phyloP scores from a whole-genome alignment of 1,140 invertebrate genomes.

The Papilio glaucus region DNA sequence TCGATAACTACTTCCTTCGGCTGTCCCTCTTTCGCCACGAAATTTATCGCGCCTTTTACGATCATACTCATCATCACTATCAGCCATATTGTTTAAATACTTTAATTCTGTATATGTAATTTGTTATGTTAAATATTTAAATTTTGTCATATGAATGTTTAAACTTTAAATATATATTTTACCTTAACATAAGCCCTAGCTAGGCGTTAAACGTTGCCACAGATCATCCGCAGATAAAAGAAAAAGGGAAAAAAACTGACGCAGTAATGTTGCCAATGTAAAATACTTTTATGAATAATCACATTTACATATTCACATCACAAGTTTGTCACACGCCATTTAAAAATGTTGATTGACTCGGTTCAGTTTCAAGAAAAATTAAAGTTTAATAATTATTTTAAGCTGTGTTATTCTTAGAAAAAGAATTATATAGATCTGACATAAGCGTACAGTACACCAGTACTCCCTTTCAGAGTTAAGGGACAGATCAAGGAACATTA shows the following conservation, averaged over 20 bases:
- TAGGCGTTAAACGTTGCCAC: not conserved
- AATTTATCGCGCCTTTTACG: slow-evolving; percentile 95
- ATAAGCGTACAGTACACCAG: no score
- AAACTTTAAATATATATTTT: not conserved
- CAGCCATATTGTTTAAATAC: slow-evolving; percentile 87
- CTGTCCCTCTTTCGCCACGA: slow-evolving; percentile 89
- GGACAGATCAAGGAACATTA: no score
- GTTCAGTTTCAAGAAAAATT: no score
- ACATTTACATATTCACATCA: no score
- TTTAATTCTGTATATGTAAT: not conserved
- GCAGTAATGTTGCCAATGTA: slow-evolving; percentile 1
- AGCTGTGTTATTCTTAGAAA: no score
- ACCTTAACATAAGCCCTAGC: not conserved
- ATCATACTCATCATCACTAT: slow-evolving; percentile 96
- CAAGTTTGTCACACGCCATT: no score
- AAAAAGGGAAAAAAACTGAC: not conserved
- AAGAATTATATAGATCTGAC: no score
- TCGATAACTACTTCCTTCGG: slow-evolving; percentile 89
- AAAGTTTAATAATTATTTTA: no score
- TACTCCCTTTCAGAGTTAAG: no score
- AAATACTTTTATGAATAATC: slow-evolving; percentile 13
- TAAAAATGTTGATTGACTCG: no score
- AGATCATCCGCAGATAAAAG: not conserved
- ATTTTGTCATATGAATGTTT: no score
- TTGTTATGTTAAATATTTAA: no score